Conservation (phyloP, 2,113 vertebrate genomes). For the Upupa epops region DNA sequence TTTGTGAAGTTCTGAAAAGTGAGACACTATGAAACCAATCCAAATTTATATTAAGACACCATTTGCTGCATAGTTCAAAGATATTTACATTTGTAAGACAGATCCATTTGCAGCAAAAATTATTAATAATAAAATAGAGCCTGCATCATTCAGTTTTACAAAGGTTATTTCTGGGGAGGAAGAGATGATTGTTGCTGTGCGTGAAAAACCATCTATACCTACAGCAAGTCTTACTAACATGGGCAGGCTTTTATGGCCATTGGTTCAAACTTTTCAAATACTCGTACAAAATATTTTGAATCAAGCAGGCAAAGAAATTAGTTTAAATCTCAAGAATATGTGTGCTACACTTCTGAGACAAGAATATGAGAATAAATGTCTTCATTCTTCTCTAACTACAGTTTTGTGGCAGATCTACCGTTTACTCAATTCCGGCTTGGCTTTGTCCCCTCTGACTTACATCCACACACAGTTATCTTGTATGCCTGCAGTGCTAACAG, state of each 20-base stretch:
- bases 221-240: no score
- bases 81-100: not conserved
- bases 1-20: not conserved
- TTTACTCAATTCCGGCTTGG: not conserved
- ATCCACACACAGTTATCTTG: not conserved
- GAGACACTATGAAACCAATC: not conserved
- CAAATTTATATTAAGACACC: not conserved
- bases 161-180: not conserved
- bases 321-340: fast-evolving
- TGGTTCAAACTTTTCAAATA: not conserved
- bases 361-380: fast-evolving
- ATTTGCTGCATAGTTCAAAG: not conserved
- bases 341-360: not conserved
- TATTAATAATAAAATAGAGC: not conserved
- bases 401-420: not conserved
- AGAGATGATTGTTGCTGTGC: not conserved
- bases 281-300: not conserved
- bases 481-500: fast-evolving
- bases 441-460: not conserved
- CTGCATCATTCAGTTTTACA: not conserved
- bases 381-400: not conserved
- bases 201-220: not conserved
- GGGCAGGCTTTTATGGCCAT: fast-evolving
- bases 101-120: not conserved
- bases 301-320: not conserved